These are phyloP conservation scores for Zophobas morio DNA, from an alignment of 1,140 invertebrate species.

Conservation along the genomic window DNA sequence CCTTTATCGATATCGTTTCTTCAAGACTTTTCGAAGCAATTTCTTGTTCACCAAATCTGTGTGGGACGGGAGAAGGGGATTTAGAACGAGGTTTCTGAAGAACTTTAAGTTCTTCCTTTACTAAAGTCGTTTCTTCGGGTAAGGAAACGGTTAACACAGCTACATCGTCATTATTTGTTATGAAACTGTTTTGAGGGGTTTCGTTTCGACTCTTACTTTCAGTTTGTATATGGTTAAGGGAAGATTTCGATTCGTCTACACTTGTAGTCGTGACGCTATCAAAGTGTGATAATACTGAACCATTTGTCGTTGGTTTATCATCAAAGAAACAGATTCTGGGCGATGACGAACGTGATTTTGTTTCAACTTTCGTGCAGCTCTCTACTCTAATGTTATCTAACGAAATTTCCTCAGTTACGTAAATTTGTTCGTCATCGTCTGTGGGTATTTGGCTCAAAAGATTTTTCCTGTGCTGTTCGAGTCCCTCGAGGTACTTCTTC, in stretches of 20 bases:
- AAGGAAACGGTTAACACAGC: too few species aligned
- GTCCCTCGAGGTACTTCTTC: not conserved
- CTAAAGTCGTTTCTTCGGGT: too few species aligned
- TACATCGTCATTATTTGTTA: not conserved
- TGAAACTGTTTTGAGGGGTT: not conserved
- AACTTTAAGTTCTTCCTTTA: too few species aligned
- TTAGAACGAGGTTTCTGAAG: too few species aligned
- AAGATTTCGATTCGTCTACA: conserved; percentile 25
- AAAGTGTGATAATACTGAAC: conserved; percentile 6
- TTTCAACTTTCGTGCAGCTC: conserved; percentile 27
- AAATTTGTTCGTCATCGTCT: not conserved
- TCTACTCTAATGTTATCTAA: conserved; percentile 56
- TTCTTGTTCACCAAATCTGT: too few species aligned
- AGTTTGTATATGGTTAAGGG: too few species aligned
- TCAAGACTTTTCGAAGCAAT: too few species aligned
- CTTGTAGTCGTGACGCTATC: conserved; percentile 52
- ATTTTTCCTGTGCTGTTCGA: not conserved
- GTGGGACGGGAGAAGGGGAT: too few species aligned
- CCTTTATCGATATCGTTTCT: too few species aligned
- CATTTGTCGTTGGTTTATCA: conserved; percentile 47
- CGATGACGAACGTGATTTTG: conserved; percentile 50
- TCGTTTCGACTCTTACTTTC: not conserved
- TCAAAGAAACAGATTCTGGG: conserved; percentile 54
- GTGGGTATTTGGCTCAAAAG: not conserved
- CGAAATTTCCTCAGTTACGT: not conserved